These are phyloP conservation scores for Rhaphigaster nebulosa DNA, from an alignment of 2,888 invertebrate genomes.

Conservation along the genomic window DNA sequence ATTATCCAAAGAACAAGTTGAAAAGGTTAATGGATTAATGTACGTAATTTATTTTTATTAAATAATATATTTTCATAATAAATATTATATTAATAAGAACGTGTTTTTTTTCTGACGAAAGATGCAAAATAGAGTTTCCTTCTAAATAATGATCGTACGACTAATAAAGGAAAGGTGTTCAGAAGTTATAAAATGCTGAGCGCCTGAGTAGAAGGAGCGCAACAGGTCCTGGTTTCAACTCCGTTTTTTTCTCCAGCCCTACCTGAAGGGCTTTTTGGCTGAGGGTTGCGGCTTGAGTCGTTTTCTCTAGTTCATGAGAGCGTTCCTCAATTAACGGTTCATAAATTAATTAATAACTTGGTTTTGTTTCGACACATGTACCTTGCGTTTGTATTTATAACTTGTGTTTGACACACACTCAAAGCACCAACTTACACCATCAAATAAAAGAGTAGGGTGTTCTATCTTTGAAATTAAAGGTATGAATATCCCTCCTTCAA, in stretches of 20 bases:
- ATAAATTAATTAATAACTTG: not conserved
- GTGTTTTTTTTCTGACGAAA: not conserved
- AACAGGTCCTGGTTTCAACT: not conserved
- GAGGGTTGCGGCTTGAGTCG: not conserved
- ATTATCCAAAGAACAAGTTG: too few relatives aligned
- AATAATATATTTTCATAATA: too few relatives aligned
- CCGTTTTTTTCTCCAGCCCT: not conserved
- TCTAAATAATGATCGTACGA: not conserved
- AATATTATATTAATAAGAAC: too few relatives aligned
- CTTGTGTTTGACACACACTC: too few relatives aligned
- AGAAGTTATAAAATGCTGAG: not conserved
- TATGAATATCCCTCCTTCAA: too few relatives aligned
- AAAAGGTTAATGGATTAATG: too few relatives aligned
- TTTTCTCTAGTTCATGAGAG: not conserved
- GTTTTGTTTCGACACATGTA: too few relatives aligned
- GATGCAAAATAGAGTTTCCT: not conserved
- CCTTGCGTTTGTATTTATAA: too few relatives aligned
- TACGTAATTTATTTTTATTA: too few relatives aligned
- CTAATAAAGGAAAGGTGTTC: slow-evolving; percentile 33
- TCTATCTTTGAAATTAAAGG: too few relatives aligned
- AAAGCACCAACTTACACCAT: too few relatives aligned
- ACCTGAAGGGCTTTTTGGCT: not conserved
- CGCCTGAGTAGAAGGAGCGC: not conserved
- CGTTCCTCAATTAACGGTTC: not conserved
- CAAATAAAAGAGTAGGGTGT: too few relatives aligned